Evolutionary conservation across 1,140 invertebrate species (phyloP).

Genomic region (Pentalonia nigronervosa): DNA sequence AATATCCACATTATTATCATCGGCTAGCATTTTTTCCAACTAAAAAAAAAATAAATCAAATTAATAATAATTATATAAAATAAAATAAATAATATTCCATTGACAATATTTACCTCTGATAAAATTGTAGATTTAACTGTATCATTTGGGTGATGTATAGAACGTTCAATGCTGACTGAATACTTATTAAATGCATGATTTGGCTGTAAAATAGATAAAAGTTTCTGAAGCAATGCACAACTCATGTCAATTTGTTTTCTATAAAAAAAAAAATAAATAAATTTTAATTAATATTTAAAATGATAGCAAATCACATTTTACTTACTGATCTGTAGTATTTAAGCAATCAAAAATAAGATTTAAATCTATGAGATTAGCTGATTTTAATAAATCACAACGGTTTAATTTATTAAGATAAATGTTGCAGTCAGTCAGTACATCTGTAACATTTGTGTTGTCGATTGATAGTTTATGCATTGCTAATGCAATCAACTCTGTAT

Average conservation of each 20-base stretch:
- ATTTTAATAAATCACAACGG: constrained; percentile 12
- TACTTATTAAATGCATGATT: constrained; percentile 33
- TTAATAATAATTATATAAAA: not conserved
- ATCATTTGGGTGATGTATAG: constrained; percentile 53
- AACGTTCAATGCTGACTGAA: constrained; percentile 43
- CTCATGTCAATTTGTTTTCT: constrained; percentile 45
- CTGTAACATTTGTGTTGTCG: not conserved
- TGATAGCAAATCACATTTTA: not conserved
- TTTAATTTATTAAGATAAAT: constrained; percentile 31
- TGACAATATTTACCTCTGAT: constrained; percentile 31
- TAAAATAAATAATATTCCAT: not conserved
- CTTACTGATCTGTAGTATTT: constrained; percentile 53
- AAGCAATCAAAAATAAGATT: constrained; percentile 56
- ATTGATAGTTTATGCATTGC: constrained; percentile 47
- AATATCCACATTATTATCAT: constrained; percentile 36
- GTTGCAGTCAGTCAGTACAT: constrained; percentile 28
- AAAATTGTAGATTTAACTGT: constrained; percentile 49
- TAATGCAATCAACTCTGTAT: constrained; percentile 9
- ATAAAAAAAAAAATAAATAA: not conserved
- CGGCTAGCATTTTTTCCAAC: constrained; percentile 20
- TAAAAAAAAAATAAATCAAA: not conserved
- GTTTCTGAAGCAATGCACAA: constrained; percentile 31
- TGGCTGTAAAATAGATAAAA: constrained; percentile 28
- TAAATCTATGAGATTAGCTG: constrained; percentile 27
- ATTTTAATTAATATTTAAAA: not conserved